A percentile compares a stretch with the other conserved stretches of the same genome.
Evolutionary conservation across 30 jellyfish, hydroid and myxozoan genomes (phyloP).

Genomic region (Aurelia aurita): DNA sequence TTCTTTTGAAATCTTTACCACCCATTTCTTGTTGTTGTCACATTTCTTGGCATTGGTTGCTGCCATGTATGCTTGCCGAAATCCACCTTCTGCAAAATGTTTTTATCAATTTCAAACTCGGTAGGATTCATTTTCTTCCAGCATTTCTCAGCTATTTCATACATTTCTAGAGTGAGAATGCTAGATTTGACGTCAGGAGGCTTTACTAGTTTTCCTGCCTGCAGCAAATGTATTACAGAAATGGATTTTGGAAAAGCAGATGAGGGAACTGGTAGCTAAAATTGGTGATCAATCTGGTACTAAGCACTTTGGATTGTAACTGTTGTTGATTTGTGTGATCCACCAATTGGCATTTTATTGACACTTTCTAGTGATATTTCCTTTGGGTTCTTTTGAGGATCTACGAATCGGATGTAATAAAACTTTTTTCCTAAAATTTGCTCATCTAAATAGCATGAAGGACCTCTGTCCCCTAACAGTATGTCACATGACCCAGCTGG

Average conservation of each 20-base stretch:
- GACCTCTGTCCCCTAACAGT: constrained; percentile 35
- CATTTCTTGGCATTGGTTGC: background rate
- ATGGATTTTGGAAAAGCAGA: background rate
- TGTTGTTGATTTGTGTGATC: too few species aligned
- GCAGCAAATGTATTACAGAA: background rate
- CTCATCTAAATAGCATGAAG: too few species aligned
- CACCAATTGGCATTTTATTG: too few species aligned
- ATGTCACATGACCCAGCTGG: constrained; percentile 46
- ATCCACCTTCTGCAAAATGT: constrained; percentile 22
- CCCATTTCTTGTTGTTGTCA: background rate
- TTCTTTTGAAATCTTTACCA: too few species aligned
- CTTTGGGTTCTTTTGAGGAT: too few species aligned
- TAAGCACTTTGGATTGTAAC: too few species aligned
- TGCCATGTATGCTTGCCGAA: background rate
- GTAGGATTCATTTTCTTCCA: constrained; percentile 5
- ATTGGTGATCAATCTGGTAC: too few species aligned
- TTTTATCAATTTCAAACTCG: constrained; percentile 2
- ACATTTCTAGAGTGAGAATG: background rate
- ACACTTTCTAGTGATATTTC: too few species aligned
- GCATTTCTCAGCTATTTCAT: background rate
- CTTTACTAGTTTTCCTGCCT: constrained; percentile 1
- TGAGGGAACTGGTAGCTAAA: too few species aligned
- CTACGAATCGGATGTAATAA: too few species aligned
- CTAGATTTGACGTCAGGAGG: background rate
- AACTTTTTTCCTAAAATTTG: too few species aligned